phyloP scores from a whole-genome alignment of 2,797 vertebrate genomes.

The Schizopygopsis pylzovi region DNA sequence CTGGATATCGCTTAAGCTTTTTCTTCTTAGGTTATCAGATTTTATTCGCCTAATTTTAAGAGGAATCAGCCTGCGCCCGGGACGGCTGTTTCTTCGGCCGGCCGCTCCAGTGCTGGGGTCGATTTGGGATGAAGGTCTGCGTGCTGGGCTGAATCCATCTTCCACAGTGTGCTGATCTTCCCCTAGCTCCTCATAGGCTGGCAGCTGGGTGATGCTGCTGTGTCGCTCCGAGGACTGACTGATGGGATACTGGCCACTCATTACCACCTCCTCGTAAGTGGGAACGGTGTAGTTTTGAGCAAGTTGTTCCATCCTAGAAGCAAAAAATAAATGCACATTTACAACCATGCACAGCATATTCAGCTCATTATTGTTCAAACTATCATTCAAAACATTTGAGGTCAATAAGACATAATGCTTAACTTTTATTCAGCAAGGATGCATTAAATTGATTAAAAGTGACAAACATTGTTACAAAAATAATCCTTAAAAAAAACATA shows the following conservation, averaged over 20 bases:
- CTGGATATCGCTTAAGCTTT: conserved; percentile 75
- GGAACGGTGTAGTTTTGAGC: conserved; percentile 86
- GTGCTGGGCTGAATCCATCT: neutral
- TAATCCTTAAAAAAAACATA: neutral
- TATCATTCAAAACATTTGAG: neutral
- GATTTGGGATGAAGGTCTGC: conserved; percentile 15
- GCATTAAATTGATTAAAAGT: neutral
- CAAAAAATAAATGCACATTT: conserved; percentile 12
- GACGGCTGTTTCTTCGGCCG: conserved; percentile 70
- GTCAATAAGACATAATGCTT: neutral
- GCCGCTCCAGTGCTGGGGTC: conserved; percentile 49
- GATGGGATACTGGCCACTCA: conserved; percentile 77
- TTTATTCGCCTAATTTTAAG: conserved; percentile 92
- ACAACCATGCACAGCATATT: neutral
- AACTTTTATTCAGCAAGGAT: neutral
- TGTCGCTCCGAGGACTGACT: conserved; percentile 74
- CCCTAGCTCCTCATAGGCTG: conserved; percentile 91
- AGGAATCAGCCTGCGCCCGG: conserved; percentile 82
- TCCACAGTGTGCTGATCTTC: conserved; percentile 56
- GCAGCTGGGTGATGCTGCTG: conserved; percentile 83
- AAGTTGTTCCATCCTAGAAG: conserved; percentile 71
- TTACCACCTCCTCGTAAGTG: conserved; percentile 92
- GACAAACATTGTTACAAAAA: neutral
- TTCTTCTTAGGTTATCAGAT: conserved; percentile 90
- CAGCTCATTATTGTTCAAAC: neutral